phyloP scores from a whole-genome alignment of 1,140 invertebrate species.

The Halesus radiatus region DNA sequence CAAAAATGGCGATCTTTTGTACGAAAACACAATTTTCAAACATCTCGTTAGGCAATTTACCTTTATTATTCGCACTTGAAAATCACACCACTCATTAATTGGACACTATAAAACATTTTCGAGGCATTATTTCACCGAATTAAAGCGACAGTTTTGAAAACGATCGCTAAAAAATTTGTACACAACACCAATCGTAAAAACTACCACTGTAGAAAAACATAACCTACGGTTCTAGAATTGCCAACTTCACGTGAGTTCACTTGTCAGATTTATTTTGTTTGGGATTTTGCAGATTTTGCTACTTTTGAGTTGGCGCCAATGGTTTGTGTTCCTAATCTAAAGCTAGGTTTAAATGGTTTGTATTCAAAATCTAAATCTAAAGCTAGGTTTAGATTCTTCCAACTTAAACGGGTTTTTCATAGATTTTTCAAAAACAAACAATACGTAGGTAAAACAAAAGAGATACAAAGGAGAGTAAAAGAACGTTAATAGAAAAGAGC shows the following conservation, averaged over 20 bases:
- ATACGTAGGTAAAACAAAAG: too few relatives aligned
- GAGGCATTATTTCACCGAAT: slow-evolving; percentile 31
- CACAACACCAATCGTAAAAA: slow-evolving; percentile 44
- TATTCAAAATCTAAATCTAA: too few relatives aligned
- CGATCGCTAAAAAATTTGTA: slow-evolving; percentile 44
- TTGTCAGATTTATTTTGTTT: slow-evolving; percentile 52
- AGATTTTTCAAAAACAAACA: too few relatives aligned
- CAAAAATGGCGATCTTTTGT: slow-evolving; percentile 49
- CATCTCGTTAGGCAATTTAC: slow-evolving; percentile 19
- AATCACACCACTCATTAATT: slow-evolving; percentile 21
- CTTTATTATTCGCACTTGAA: slow-evolving; percentile 42
- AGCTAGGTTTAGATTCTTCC: too few relatives aligned
- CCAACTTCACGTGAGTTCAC: slow-evolving; percentile 50
- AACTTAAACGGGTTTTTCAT: too few relatives aligned
- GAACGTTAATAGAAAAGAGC: too few relatives aligned
- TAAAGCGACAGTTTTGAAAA: slow-evolving; percentile 42
- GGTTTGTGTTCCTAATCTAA: neutral
- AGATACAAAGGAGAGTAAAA: too few relatives aligned
- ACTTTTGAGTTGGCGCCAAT: slow-evolving; percentile 27
- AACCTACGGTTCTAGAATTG: slow-evolving; percentile 46
- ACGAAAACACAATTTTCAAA: slow-evolving; percentile 46
- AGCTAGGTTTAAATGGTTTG: too few relatives aligned
- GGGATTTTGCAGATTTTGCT: slow-evolving; percentile 44
- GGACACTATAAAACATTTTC: slow-evolving; percentile 30
- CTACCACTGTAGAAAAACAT: slow-evolving; percentile 50